phyloP scores from a whole-genome alignment of 2,888 invertebrate species.

The Tuberolachnus salignus region DNA sequence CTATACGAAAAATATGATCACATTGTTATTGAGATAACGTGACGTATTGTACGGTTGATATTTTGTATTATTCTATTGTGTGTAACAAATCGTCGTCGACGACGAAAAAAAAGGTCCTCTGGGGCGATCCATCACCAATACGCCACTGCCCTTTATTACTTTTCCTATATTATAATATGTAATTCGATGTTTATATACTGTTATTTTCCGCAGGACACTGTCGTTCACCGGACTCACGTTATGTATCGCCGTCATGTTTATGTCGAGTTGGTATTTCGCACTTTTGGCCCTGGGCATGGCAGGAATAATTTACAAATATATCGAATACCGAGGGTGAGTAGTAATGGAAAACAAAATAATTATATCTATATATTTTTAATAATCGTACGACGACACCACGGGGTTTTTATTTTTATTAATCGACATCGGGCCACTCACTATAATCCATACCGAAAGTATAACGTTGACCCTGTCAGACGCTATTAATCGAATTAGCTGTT shows the following conservation, averaged over 20 bases:
- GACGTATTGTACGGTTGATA: too few relatives aligned
- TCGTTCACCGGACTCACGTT: conserved; percentile 85
- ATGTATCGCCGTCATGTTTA: conserved; percentile 97
- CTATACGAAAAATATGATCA: too few relatives aligned
- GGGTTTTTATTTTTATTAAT: conserved; percentile 12
- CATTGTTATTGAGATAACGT: too few relatives aligned
- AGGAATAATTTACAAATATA: conserved; percentile 93
- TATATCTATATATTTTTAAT: not conserved
- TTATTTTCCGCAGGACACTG: conserved; percentile 70
- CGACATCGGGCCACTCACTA: not conserved
- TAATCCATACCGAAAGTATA: too few relatives aligned
- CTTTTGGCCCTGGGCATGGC: conserved; percentile 94
- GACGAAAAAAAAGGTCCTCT: too few relatives aligned
- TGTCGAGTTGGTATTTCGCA: conserved; percentile 97
- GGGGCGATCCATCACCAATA: too few relatives aligned
- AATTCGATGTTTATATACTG: not conserved
- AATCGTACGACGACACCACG: not conserved
- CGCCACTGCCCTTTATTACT: too few relatives aligned
- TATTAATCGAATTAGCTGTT: too few relatives aligned
- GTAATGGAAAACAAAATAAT: not conserved
- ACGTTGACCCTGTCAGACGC: too few relatives aligned
- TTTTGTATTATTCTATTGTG: too few relatives aligned
- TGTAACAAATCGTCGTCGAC: too few relatives aligned
- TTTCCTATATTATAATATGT: too few relatives aligned
- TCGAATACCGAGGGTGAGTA: conserved; percentile 90